These are phyloP conservation scores for Globodera rostochiensis DNA, from an alignment of 1,140 invertebrate genomes.

Conservation along the genomic window DNA sequence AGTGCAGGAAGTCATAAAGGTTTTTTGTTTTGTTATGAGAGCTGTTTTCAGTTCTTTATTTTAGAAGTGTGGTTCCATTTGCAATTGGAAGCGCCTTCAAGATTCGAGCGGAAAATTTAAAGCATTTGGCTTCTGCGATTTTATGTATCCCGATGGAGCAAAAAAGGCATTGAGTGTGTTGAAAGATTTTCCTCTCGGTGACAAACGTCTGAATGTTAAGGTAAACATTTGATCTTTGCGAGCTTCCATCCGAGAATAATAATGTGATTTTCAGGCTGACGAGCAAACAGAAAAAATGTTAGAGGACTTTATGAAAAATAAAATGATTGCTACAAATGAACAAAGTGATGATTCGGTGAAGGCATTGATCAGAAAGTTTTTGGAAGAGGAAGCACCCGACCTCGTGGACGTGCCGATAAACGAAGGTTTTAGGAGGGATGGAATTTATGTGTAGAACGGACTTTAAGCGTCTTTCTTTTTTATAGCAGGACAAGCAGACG, in stretches of 20 bases:
- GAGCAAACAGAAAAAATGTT: conserved; percentile 51
- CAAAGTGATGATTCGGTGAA: conserved; percentile 33
- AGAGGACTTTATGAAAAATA: conserved; percentile 32
- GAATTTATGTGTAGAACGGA: background rate
- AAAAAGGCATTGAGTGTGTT: conserved; percentile 87
- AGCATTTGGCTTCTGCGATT: conserved; percentile 98
- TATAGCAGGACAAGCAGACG: background rate
- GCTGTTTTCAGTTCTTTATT: conserved; percentile 41
- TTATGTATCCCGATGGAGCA: conserved; percentile 85
- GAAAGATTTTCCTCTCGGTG: conserved; percentile 88
- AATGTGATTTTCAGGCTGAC: conserved; percentile 48
- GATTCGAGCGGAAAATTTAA: conserved; percentile 74
- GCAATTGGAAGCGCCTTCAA: conserved; percentile 95
- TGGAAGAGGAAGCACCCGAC: conserved; percentile 32
- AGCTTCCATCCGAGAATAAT: conserved; percentile 6
- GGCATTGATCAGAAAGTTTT: conserved; percentile 31
- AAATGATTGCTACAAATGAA: conserved; percentile 1
- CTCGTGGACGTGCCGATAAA: conserved; percentile 19
- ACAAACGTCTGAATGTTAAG: conserved; percentile 76
- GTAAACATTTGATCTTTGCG: conserved; percentile 36
- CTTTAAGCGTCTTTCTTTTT: background rate
- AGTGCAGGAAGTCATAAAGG: conserved; percentile 83
- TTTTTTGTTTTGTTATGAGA: conserved; percentile 42
- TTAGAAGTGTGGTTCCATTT: conserved; percentile 80
- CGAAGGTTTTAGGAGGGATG: conserved; percentile 10